Evolutionary conservation across 2,888 invertebrate genomes (phyloP).

Genomic region (Stramonita haemastoma): DNA sequence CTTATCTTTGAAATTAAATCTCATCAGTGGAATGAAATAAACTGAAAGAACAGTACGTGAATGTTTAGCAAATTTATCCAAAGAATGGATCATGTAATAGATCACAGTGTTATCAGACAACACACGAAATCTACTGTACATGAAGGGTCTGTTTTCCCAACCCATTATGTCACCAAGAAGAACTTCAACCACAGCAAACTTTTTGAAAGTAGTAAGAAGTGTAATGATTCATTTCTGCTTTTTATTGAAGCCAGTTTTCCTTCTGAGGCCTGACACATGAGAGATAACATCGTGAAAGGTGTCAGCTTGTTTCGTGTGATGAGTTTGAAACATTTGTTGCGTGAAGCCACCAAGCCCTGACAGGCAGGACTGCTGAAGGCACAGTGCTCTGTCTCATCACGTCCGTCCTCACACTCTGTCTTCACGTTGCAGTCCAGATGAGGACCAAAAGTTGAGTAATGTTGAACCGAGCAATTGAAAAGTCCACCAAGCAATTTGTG

Average conservation of each 20-base stretch:
- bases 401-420: not conserved
- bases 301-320: not conserved
- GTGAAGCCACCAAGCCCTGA: not conserved
- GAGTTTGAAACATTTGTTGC: not conserved
- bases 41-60: too few species aligned
- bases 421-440: not conserved
- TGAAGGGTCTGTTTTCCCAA: not conserved
- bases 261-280: not conserved
- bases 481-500: not conserved
- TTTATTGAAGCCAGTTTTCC: not conserved
- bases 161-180: not conserved
- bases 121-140: not conserved
- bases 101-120: conserved; percentile 4
- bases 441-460: not conserved
- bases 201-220: not conserved
- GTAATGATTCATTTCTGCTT: not conserved
- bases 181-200: not conserved
- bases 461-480: not conserved
- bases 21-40: too few species aligned
- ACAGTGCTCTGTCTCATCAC: not conserved
- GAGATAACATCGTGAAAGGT: not conserved
- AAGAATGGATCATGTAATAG: not conserved
- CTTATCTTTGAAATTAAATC: too few species aligned
- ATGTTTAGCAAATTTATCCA: too few species aligned
- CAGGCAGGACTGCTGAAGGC: conserved; percentile 8